These are phyloP conservation scores for Linyphia triangularis DNA, from an alignment of 2,888 invertebrate species.

Conservation along the genomic window DNA sequence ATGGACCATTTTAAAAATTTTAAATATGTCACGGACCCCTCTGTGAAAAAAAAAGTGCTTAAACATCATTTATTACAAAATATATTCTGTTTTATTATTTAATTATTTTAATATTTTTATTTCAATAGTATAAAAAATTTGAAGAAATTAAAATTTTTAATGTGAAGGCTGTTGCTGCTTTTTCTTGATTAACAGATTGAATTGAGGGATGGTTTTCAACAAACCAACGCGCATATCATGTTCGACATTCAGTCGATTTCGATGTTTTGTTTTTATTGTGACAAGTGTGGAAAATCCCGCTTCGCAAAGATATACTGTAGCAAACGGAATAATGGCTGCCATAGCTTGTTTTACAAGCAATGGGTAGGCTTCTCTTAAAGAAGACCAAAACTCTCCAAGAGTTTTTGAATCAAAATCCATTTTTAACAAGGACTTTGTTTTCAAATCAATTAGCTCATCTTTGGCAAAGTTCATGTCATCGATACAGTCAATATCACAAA, in stretches of 20 bases:
- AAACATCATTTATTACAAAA: slow-evolving; percentile 51
- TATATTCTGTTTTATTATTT: slow-evolving; percentile 20
- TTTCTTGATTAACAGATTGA: slow-evolving; percentile 53
- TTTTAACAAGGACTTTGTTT: slow-evolving; percentile 51
- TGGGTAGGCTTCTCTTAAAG: slow-evolving; percentile 51
- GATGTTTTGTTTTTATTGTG: slow-evolving; percentile 54
- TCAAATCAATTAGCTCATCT: slow-evolving; percentile 59
- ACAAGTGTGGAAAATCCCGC: slow-evolving; percentile 54
- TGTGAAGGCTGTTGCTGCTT: slow-evolving; percentile 43
- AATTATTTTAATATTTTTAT: slow-evolving; percentile 15
- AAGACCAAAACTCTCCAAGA: too few species aligned
- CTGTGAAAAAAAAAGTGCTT: slow-evolving; percentile 44
- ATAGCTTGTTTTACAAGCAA: slow-evolving; percentile 58
- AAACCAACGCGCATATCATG: slow-evolving; percentile 47
- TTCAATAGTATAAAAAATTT: slow-evolving; percentile 42
- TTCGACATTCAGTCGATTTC: slow-evolving; percentile 49
- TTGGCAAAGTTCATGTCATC: slow-evolving; percentile 57
- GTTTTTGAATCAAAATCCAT: too few species aligned
- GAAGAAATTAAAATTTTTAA: slow-evolving; percentile 41
- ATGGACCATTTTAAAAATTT: slow-evolving; percentile 42
- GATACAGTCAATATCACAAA: slow-evolving; percentile 57
- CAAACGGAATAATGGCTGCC: slow-evolving; percentile 59
- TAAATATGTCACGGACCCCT: slow-evolving; percentile 44
- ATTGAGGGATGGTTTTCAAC: slow-evolving; percentile 49
- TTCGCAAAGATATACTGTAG: slow-evolving; percentile 57